Evolutionary conservation across 2,888 invertebrate species (phyloP).

Genomic region (Mimumesa dahlbomi): DNA sequence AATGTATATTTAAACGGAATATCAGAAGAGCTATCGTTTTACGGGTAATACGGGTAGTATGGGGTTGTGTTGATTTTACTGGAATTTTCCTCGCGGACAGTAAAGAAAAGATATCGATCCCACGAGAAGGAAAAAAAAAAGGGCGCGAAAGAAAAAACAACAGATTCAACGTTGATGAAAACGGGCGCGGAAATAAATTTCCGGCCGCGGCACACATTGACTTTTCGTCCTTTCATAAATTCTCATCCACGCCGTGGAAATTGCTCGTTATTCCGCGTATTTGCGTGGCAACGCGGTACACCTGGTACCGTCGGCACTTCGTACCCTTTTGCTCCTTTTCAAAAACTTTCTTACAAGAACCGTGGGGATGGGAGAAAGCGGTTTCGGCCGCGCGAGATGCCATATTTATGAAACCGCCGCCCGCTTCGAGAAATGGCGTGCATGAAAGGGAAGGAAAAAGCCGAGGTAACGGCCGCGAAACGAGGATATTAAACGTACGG

Average conservation of each 20-base stretch:
- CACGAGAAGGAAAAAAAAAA: neutral
- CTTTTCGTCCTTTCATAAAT: slow-evolving; percentile 43
- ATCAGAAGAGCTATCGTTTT: too few relatives aligned
- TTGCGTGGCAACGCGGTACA: slow-evolving; percentile 27
- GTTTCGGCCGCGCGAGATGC: slow-evolving; percentile 2
- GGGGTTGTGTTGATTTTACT: too few relatives aligned
- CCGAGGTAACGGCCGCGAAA: slow-evolving; percentile 4
- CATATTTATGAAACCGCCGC: slow-evolving; percentile 18
- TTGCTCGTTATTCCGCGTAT: slow-evolving; percentile 60
- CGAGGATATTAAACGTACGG: neutral
- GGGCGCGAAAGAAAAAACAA: slow-evolving; percentile 22
- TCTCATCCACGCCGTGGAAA: slow-evolving; percentile 25
- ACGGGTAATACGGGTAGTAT: too few relatives aligned
- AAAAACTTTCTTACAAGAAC: slow-evolving; percentile 22
- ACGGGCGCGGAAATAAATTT: slow-evolving; percentile 11
- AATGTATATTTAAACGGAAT: too few relatives aligned
- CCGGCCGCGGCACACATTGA: slow-evolving; percentile 19
- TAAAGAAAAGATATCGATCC: too few relatives aligned
- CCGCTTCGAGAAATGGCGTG: slow-evolving; percentile 4
- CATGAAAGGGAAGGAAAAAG: slow-evolving; percentile 14
- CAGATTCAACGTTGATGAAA: slow-evolving; percentile 1
- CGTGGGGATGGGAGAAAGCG: too few relatives aligned
- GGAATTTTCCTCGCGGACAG: neutral
- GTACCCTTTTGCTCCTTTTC: slow-evolving; percentile 20
- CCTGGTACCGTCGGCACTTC: slow-evolving; percentile 12